Evolutionary conservation across 2,113 vertebrate species (phyloP).

Genomic region (Orientallactaga bullata): DNA sequence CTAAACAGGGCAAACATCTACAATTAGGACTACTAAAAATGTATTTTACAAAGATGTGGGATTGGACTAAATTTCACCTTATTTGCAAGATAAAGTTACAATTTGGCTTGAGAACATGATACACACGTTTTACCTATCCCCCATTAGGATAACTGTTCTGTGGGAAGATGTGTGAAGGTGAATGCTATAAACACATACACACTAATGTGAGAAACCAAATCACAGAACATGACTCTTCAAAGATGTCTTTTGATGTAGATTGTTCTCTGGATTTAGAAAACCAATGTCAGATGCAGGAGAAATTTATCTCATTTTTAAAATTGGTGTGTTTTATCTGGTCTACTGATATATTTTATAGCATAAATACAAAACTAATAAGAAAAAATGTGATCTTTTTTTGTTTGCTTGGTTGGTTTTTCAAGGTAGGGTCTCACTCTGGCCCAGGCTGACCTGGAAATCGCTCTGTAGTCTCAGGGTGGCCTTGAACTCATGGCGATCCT

Average conservation of each 20-base stretch:
- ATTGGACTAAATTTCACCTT: constrained; percentile 40
- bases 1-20: no score
- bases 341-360: constrained; percentile 67
- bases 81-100: constrained; percentile 16
- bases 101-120: neutral
- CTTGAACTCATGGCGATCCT: no score
- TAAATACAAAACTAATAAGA: constrained; percentile 71
- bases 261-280: constrained; percentile 72
- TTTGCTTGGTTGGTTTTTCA: no score
- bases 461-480: no score
- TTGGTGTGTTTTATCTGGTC: constrained; percentile 77
- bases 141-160: constrained; percentile 18
- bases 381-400: constrained; percentile 65
- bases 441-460: no score
- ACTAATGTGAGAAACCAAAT: neutral
- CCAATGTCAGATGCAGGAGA: constrained; percentile 73
- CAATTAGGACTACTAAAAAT: constrained; percentile 50
- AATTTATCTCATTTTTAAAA: constrained; percentile 76
- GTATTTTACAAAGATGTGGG: constrained; percentile 46
- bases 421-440: no score
- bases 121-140: constrained; percentile 28
- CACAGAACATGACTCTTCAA: constrained; percentile 26
- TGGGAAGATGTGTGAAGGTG: neutral
- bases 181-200: neutral
- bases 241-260: constrained; percentile 68